Conservation (phyloP, 2,888 invertebrate species). For the Autographa gamma region DNA sequence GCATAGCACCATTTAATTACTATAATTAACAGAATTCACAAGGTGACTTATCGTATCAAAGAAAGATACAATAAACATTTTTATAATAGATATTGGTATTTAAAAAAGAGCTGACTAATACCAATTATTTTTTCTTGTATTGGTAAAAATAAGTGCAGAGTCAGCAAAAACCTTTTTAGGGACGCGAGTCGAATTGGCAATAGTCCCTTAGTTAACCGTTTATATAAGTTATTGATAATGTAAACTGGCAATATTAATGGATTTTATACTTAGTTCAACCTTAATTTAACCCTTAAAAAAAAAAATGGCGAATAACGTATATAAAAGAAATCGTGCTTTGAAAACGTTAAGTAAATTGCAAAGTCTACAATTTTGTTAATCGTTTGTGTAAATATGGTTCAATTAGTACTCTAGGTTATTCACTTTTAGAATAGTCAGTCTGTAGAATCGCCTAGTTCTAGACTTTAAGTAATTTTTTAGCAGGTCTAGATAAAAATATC, state of each 20-base stretch:
- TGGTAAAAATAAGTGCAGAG: background rate
- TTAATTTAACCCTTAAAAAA: background rate
- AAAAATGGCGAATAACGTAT: background rate
- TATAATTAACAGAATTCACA: background rate
- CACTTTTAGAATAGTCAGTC: slow-evolving; percentile 6
- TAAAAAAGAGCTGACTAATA: background rate
- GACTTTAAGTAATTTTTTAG: background rate
- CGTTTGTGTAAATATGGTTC: slow-evolving; percentile 19
- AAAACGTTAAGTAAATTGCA: background rate
- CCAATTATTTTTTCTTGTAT: background rate
- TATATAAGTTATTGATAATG: background rate
- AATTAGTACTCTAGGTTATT: slow-evolving; percentile 19
- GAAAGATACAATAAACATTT: no score
- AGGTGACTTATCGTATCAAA: background rate
- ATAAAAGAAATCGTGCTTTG: background rate
- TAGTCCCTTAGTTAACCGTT: background rate
- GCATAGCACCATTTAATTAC: background rate
- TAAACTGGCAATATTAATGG: background rate
- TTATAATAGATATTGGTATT: background rate
- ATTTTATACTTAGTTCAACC: background rate
- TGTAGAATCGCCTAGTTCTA: background rate
- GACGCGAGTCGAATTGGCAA: background rate
- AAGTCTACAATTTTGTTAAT: slow-evolving; percentile 20
- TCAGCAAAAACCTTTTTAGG: background rate
- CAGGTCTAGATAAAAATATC: background rate